A percentile compares a stretch with the other conserved stretches of the same genome.
Conservation (phyloP, 2,113 vertebrate genomes). For the Thunnus thynnus region DNA sequence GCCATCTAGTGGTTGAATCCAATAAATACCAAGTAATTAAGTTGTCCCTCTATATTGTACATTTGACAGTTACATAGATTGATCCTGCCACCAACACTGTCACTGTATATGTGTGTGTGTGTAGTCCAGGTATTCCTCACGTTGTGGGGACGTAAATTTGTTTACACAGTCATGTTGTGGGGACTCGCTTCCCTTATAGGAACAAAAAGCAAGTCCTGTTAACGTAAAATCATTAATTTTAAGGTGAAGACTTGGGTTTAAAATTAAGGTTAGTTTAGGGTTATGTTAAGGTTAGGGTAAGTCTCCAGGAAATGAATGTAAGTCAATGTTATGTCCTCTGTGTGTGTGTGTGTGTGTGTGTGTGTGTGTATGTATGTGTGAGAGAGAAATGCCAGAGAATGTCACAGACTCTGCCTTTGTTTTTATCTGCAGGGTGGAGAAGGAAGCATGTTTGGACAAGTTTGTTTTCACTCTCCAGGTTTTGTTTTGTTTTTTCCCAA, state of each 20-base stretch:
- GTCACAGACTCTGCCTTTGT: background rate
- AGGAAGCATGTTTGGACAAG: background rate
- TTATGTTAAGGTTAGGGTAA: too few relatives aligned
- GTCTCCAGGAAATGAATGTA: too few relatives aligned
- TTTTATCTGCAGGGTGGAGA: background rate
- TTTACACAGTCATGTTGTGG: too few relatives aligned
- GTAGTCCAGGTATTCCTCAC: too few relatives aligned
- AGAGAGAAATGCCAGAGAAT: background rate
- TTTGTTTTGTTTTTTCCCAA: background rate
- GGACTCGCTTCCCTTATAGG: too few relatives aligned
- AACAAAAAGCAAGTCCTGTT: too few relatives aligned
- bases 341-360: background rate
- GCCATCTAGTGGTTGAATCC: constrained; percentile 47
- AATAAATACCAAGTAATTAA: background rate
- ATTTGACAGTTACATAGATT: background rate
- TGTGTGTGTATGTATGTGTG: background rate
- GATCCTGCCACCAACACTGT: background rate
- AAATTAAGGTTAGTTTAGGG: too few relatives aligned
- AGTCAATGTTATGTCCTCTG: too few relatives aligned
- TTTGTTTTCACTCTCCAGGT: background rate
- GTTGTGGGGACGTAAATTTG: too few relatives aligned
- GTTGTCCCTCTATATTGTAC: background rate
- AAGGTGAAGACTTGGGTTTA: too few relatives aligned
- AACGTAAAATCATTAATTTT: too few relatives aligned
- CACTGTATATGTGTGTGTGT: background rate